Percentiles rank a stretch among this genome's conserved stretches.
Conservation (phyloP, 1,140 invertebrate genomes). For the Aphidius ervi region DNA sequence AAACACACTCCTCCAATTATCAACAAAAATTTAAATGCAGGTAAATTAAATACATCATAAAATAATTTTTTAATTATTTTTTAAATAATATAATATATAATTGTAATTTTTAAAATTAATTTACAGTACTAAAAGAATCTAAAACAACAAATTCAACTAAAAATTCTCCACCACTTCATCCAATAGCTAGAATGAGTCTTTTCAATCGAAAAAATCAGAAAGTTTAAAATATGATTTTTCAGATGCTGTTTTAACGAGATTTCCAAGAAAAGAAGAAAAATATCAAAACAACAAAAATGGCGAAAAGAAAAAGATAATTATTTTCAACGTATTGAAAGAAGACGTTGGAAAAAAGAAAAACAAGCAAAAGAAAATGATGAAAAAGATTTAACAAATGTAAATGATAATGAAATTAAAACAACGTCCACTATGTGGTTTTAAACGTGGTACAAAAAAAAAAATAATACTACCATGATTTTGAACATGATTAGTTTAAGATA, state of each 20-base stretch:
- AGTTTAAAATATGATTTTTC: slow-evolving; percentile 51
- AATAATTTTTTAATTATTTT: too few species aligned
- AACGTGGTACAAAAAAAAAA: too few species aligned
- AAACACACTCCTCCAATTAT: too few species aligned
- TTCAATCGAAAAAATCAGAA: slow-evolving; percentile 38
- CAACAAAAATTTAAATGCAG: too few species aligned
- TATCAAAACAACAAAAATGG: slow-evolving; percentile 39
- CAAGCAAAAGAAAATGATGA: slow-evolving; percentile 21
- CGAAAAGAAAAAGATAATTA: slow-evolving; percentile 48
- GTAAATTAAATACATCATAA: too few species aligned
- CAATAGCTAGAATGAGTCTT: slow-evolving; percentile 48
- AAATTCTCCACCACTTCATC: slow-evolving; percentile 49
- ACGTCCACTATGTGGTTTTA: too few species aligned
- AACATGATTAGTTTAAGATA: too few species aligned
- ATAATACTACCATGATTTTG: too few species aligned
- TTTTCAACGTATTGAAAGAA: slow-evolving; percentile 33
- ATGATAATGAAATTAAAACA: too few species aligned
- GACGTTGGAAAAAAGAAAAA: slow-evolving; percentile 32
- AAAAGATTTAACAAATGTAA: neutral
- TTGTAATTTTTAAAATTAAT: neutral
- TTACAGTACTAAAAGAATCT: slow-evolving; percentile 48
- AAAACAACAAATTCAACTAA: slow-evolving; percentile 44
- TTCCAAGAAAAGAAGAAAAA: slow-evolving; percentile 47
- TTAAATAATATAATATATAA: neutral
- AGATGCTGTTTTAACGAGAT: slow-evolving; percentile 48